Evolutionary conservation across 2,113 vertebrate genomes (phyloP), one percentile per base, ranked within the genome.

Genomic region (Centropus bengalensis): DNA sequence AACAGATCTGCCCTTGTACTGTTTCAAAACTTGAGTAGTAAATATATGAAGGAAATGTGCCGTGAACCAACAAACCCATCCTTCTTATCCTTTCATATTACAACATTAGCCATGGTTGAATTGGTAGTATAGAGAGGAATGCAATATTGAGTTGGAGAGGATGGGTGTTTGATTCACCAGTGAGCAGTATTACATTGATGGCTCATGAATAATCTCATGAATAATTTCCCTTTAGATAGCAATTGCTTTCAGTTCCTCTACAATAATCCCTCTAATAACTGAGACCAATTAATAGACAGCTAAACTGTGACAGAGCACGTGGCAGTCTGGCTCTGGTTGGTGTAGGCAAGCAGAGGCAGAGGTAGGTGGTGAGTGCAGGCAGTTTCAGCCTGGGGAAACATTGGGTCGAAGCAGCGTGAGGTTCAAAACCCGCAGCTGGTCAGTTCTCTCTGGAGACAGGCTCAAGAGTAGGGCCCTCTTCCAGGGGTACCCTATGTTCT

Each of bases 301-400:
- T 33, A 3, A 60, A 0, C 2, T 33, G 0, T 32, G 51, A 6
- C 8, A 13, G 33, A 28, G 33, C 2, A 0, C 17, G 71, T 59
- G 67, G 68, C 44, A 47, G 49, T 8, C 30, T 58, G 64, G 70
- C 30, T 26, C 1, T 23, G 60, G 21, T 0, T 49, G 63, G 38
- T 16, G n/a, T 67, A 27, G 28, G 85, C 27, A 18, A 24, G 49
- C 56, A 38, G 86, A n/a, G n/a, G 45, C 70, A 30, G 24, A 22
- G 2, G 32, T 17, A 22, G 33, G 5, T 12, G 44, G 23, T 56
- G 64, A 0, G 45, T 20, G 21, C 18, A 7, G 2, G 38, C 52
- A 5, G 3, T 3, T 44, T 1, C 1, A 26, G 14, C 18, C 3
- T 32, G 33, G 55, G 27, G 12, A 60, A 5, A 16, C 44, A 12